Conservation (phyloP, 2,888 invertebrate genomes). For the Acleris literana region DNA sequence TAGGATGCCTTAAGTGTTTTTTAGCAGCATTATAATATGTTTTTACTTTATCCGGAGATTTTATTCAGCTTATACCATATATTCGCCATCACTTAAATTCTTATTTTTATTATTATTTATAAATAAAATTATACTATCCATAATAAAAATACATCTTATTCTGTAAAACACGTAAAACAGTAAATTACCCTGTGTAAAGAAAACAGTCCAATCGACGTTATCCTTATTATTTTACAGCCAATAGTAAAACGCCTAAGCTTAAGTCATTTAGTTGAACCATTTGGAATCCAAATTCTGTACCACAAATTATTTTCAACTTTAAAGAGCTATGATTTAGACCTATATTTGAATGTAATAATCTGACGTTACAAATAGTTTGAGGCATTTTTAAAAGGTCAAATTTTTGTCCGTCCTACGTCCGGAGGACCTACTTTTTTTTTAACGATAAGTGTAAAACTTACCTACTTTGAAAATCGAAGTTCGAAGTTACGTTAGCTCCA, state of each 20-base stretch:
- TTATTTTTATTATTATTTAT: no score
- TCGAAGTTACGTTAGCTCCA: no score
- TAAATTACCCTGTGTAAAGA: no score
- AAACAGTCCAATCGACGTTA: not conserved
- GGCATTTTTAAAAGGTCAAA: conserved; percentile 12
- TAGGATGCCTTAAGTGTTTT: no score
- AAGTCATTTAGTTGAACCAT: no score
- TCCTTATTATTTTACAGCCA: not conserved
- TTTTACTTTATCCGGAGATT: no score
- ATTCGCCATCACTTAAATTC: no score
- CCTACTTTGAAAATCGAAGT: not conserved
- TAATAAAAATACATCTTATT: not conserved
- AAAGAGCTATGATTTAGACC: fast-evolving
- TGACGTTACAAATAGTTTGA: not conserved
- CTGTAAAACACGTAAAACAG: not conserved
- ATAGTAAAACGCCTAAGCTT: not conserved
- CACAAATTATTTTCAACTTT: not conserved
- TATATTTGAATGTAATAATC: not conserved
- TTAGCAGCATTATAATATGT: no score
- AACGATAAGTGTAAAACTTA: no score
- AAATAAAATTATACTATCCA: no score
- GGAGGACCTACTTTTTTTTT: not conserved
- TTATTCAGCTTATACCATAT: no score
- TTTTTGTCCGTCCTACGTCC: no score
- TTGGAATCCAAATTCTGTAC: not conserved